A percentile compares a stretch with the other conserved stretches of the same genome.
These are phyloP conservation scores for Euura saliciscinereae DNA, from an alignment of 1,140 invertebrate genomes.

Conservation along the genomic window DNA sequence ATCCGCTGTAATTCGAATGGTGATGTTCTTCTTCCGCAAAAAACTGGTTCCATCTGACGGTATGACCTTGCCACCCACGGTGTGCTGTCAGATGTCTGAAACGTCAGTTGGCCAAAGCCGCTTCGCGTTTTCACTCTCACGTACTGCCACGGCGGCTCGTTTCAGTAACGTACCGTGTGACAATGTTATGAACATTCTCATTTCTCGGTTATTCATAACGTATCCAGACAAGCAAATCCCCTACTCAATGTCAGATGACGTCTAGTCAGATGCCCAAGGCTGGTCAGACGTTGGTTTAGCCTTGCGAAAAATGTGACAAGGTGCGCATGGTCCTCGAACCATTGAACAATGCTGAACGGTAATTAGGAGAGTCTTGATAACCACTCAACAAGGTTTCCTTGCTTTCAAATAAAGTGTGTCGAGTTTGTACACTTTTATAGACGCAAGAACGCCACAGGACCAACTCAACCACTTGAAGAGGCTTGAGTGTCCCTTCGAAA, in stretches of 20 bases:
- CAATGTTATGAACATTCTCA: conserved; percentile 31
- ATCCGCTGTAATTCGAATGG: too few relatives aligned
- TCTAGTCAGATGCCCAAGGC: background rate
- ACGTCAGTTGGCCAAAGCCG: background rate
- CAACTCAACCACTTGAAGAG: background rate
- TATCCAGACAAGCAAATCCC: background rate
- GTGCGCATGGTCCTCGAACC: too few relatives aligned
- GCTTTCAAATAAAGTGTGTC: too few relatives aligned
- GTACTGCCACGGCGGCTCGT: background rate
- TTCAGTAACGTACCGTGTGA: conserved; percentile 21
- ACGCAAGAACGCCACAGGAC: background rate
- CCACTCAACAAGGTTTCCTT: too few relatives aligned
- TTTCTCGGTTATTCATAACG: conserved; percentile 36
- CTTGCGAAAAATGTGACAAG: background rate
- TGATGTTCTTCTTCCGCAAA: background rate
- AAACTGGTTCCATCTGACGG: background rate
- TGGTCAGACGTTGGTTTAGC: background rate
- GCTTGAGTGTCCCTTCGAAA: background rate
- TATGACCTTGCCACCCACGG: conserved; percentile 11
- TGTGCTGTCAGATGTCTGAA: conserved; percentile 4
- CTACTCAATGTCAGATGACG: background rate
- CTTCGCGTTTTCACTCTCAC: too few relatives aligned
- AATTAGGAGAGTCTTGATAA: background rate
- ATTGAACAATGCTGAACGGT: background rate
- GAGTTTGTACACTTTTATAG: too few relatives aligned